Conservation (phyloP, 2,797 vertebrate species). For the Myotis myotis region DNA sequence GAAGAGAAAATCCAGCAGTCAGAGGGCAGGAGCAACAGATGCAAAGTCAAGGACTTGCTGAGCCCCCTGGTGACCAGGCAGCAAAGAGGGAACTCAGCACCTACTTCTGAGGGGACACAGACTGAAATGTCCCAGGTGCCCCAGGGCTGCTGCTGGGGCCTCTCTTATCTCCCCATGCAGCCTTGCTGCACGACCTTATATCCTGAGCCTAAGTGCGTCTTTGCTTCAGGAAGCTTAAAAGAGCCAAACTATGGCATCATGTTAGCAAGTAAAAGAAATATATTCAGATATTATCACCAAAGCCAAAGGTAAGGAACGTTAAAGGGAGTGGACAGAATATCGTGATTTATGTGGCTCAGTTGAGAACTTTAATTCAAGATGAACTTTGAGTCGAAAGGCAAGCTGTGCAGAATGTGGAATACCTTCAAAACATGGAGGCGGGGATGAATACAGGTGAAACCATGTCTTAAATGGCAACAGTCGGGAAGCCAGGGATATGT, state of each 20-base stretch:
- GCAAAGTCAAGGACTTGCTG: background rate
- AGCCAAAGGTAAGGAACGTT: background rate
- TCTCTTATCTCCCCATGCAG: background rate
- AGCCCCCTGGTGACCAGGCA: rapidly evolving
- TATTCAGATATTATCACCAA: background rate
- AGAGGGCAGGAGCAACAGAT: background rate
- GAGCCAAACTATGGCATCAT: background rate
- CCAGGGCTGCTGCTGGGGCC: background rate
- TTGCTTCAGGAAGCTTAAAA: background rate
- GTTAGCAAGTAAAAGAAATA: background rate
- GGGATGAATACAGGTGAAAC: background rate
- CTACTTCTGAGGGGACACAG: background rate
- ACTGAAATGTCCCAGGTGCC: background rate
- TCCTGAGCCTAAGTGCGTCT: background rate
- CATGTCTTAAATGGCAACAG: no score
- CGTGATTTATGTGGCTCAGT: background rate
- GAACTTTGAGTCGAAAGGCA: background rate
- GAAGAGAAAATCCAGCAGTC: background rate
- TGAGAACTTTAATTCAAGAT: background rate
- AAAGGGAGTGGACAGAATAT: background rate
- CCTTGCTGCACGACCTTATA: background rate
- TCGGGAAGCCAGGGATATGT: background rate
- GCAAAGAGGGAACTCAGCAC: background rate
- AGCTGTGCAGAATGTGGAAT: background rate
- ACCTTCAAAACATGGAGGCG: background rate